Conservation (phyloP, 2,113 vertebrate species). For the Macrotus californicus region DNA sequence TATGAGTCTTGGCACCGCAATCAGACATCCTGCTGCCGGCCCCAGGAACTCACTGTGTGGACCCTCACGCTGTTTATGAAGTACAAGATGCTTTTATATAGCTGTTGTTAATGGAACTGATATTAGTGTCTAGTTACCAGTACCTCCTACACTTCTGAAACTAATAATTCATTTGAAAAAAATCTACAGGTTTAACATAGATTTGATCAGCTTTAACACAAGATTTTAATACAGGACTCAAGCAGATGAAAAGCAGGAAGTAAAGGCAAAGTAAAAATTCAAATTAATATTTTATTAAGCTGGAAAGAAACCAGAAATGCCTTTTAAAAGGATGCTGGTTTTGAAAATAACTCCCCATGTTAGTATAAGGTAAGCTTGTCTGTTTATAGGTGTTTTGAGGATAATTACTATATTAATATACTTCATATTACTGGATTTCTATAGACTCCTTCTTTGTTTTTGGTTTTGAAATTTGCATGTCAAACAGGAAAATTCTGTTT, state of each 20-base stretch:
- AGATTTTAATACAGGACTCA: not conserved
- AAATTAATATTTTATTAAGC: slow-evolving; percentile 17
- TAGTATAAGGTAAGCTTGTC: not conserved
- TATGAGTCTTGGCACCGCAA: not conserved
- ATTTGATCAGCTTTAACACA: not conserved
- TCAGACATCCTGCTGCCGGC: not conserved
- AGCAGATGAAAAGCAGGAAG: not conserved
- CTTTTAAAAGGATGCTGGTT: not conserved
- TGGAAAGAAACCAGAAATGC: not conserved
- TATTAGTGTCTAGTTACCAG: not conserved
- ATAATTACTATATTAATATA: not conserved
- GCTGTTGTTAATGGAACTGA: not conserved
- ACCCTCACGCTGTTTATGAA: not conserved
- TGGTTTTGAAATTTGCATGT: not conserved
- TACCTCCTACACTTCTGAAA: slow-evolving; percentile 9
- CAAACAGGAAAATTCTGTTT: not conserved
- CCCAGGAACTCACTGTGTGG: not conserved
- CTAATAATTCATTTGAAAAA: not conserved
- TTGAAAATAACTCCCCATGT: not conserved
- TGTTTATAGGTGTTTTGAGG: not conserved
- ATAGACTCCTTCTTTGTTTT: not conserved
- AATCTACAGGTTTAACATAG: not conserved
- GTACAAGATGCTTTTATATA: not conserved
- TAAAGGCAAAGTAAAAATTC: not conserved
- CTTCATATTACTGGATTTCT: not conserved